Evolutionary conservation across 1,140 invertebrate species (phyloP).

Genomic region (Drosophila parabipectinata): DNA sequence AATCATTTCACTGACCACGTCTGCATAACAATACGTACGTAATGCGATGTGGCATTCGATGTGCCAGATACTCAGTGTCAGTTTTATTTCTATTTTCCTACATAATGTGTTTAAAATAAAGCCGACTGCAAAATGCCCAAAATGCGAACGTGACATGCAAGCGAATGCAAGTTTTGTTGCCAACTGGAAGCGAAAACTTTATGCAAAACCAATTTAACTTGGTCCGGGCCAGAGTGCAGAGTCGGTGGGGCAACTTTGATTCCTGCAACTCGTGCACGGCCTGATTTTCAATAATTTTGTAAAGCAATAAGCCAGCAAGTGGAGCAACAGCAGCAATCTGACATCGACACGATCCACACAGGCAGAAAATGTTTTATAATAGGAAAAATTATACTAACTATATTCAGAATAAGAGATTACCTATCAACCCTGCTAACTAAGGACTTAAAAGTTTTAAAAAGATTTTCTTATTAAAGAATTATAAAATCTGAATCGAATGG

Average conservation of each 20-base stretch:
- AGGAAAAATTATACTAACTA: too few relatives aligned
- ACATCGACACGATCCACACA: conserved; percentile 1
- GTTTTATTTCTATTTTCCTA: conserved; percentile 31
- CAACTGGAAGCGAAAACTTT: conserved; percentile 28
- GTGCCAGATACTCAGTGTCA: conserved; percentile 6
- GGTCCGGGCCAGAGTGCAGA: conserved; percentile 56
- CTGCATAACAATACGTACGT: conserved; percentile 20
- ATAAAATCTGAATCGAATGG: background rate
- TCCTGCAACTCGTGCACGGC: conserved; percentile 64
- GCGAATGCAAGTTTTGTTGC: conserved; percentile 36
- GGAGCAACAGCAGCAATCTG: conserved; percentile 36
- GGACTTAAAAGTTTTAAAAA: background rate
- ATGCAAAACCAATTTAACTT: conserved; percentile 74
- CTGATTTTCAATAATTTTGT: conserved; percentile 79
- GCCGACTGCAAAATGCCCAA: conserved; percentile 34
- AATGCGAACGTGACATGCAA: conserved; percentile 70
- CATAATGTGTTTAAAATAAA: conserved; percentile 50
- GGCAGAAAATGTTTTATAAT: background rate
- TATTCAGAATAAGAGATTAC: too few relatives aligned
- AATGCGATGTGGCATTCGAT: conserved; percentile 2
- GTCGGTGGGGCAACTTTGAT: conserved; percentile 61
- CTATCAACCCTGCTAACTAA: background rate
- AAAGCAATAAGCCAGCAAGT: conserved; percentile 66
- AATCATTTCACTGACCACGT: conserved; percentile 13
- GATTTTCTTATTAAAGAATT: background rate